Evolutionary conservation across 53 echinoderm and acorn worm genomes (phyloP).

Genomic region (Apostichopus leukothele): DNA sequence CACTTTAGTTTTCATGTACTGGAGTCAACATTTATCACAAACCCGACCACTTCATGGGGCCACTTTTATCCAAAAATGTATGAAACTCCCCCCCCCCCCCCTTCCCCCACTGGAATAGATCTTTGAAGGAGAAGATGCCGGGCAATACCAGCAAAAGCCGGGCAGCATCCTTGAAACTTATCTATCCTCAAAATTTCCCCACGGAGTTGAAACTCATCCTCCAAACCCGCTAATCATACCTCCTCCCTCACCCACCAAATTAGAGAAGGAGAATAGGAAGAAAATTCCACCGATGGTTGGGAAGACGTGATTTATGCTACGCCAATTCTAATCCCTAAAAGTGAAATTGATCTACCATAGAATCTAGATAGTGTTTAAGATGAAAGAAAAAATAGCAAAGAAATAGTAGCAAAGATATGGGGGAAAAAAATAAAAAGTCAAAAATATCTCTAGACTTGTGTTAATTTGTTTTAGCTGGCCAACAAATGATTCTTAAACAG

Average conservation of each 20-base stretch:
- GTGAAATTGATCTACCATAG: not conserved
- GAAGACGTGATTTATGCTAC: not conserved
- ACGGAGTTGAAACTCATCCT: not conserved
- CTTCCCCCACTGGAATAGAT: too few relatives aligned
- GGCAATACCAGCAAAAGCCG: not conserved
- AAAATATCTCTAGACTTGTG: too few relatives aligned
- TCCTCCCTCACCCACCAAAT: not conserved
- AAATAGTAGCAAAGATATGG: too few relatives aligned
- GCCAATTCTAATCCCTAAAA: not conserved
- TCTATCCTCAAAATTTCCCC: not conserved
- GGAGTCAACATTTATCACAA: too few relatives aligned
- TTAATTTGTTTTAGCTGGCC: too few relatives aligned
- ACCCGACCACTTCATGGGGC: not conserved
- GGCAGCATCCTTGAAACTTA: not conserved
- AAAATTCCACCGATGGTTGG: not conserved
- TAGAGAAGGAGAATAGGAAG: not conserved
- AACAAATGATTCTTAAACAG: too few relatives aligned
- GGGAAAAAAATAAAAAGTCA: too few relatives aligned
- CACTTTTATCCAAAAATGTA: not conserved
- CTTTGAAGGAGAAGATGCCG: not conserved
- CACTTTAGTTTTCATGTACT: too few relatives aligned
- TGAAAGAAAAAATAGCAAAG: not conserved
- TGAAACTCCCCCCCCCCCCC: too few relatives aligned
- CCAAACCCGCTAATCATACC: not conserved
- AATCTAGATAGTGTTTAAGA: not conserved